Evolutionary conservation across 2,888 invertebrate genomes (phyloP).

Genomic region (Tachina grossa): DNA sequence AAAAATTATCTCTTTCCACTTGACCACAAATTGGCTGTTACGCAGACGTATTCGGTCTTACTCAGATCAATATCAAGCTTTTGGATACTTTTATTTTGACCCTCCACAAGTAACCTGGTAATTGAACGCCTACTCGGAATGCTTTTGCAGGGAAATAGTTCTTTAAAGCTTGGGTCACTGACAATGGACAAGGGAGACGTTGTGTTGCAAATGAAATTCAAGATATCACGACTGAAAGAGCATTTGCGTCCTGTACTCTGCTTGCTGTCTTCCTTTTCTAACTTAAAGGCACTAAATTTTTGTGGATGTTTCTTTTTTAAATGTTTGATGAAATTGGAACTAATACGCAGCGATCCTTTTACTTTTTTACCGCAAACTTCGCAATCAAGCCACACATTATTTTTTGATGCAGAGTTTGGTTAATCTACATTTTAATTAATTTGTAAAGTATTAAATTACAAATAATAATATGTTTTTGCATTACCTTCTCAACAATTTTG

Average conservation of each 20-base stretch:
- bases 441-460: too few relatives aligned
- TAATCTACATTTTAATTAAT: too few relatives aligned
- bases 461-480: background rate
- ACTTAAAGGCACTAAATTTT: background rate
- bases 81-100: conserved; percentile 4
- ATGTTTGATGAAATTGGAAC: too few relatives aligned
- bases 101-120: conserved; percentile 40
- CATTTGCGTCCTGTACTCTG: conserved; percentile 12
- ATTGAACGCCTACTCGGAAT: conserved; percentile 38
- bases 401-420: too few relatives aligned
- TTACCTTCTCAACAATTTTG: too few relatives aligned
- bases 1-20: too few relatives aligned
- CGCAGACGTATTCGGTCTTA: too few relatives aligned
- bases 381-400: conserved; percentile 46
- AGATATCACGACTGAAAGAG: conserved; percentile 5
- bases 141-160: conserved; percentile 23
- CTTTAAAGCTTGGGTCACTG: conserved; percentile 32
- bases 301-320: conserved; percentile 44
- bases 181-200: conserved; percentile 8
- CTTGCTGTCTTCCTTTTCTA: background rate
- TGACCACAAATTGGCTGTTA: too few relatives aligned
- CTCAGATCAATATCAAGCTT: background rate
- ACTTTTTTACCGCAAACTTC: conserved; percentile 19
- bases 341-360: too few relatives aligned
- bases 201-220: background rate